These are phyloP conservation scores for Pilophorus perplexus DNA, from an alignment of 2,888 invertebrate species.

Conservation along the genomic window DNA sequence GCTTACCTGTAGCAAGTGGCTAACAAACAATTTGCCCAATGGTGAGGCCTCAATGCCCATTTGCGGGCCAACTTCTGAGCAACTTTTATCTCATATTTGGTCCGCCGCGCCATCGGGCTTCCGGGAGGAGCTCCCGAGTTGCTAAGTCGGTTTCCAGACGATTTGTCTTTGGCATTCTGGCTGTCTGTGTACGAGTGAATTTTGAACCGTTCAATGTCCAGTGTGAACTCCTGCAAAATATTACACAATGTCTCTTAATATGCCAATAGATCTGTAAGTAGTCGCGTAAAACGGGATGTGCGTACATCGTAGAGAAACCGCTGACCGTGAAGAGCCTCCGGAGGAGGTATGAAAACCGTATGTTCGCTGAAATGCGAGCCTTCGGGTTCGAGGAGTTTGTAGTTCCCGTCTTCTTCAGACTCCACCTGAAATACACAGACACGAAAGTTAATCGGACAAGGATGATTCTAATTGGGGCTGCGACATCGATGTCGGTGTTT, in stretches of 20 bases:
- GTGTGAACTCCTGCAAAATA: constrained; percentile 25
- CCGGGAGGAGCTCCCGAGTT: constrained; percentile 58
- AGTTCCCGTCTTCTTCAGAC: constrained; percentile 58
- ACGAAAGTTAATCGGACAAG: too few species aligned
- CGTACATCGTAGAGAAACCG: constrained; percentile 26
- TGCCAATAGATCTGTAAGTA: neutral
- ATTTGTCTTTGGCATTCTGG: constrained; percentile 20
- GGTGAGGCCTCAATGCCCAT: constrained; percentile 67
- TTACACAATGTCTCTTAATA: too few species aligned
- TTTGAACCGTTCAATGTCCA: constrained; percentile 31
- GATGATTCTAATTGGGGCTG: too few species aligned
- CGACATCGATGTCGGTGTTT: too few species aligned
- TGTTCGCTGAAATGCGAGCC: constrained; percentile 77
- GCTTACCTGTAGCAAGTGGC: constrained; percentile 73
- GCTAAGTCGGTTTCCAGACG: constrained; percentile 4
- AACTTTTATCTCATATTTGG: constrained; percentile 91
- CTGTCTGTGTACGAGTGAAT: constrained; percentile 11
- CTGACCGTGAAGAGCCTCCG: constrained; percentile 62
- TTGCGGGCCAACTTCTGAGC: constrained; percentile 75
- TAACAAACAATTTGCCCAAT: constrained; percentile 89
- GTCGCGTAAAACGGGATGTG: too few species aligned
- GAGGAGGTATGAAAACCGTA: constrained; percentile 92
- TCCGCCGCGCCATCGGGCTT: constrained; percentile 87
- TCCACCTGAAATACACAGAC: constrained; percentile 49
- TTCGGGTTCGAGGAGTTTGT: constrained; percentile 75